Conservation (phyloP, 1,140 invertebrate genomes). For the Notospermus geniculatus region DNA sequence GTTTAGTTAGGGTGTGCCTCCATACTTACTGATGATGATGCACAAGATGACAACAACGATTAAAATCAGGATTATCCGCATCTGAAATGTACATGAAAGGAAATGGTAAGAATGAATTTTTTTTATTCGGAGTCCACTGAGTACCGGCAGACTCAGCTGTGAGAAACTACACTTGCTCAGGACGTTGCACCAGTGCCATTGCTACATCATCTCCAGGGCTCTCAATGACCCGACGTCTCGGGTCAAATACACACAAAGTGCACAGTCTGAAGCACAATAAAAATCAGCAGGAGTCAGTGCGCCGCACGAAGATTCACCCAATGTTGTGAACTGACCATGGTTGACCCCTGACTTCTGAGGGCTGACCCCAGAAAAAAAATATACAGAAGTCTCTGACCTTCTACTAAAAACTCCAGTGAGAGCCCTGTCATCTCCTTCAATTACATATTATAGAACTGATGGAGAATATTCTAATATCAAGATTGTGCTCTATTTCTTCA, state of each 20-base stretch:
- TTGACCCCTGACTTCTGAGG: too few species aligned
- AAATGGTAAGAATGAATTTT: neutral
- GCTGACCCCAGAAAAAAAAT: too few species aligned
- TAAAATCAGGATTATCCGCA: constrained; percentile 31
- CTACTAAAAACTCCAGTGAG: too few species aligned
- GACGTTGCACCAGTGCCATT: neutral
- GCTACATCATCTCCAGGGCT: too few species aligned
- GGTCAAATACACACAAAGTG: too few species aligned
- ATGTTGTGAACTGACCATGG: too few species aligned
- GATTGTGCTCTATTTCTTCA: constrained; percentile 27
- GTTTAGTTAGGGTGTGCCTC: neutral
- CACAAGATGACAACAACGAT: constrained; percentile 32
- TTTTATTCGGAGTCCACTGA: too few species aligned
- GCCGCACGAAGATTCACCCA: neutral
- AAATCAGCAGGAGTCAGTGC: too few species aligned
- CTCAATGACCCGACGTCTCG: too few species aligned
- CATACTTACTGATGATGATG: constrained; percentile 37
- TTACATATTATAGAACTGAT: neutral
- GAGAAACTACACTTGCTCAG: neutral
- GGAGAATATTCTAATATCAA: neutral
- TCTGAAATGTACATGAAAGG: constrained; percentile 27
- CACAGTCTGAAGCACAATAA: too few species aligned
- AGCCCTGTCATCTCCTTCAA: neutral
- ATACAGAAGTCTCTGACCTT: too few species aligned
- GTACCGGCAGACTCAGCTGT: too few species aligned